Percentiles rank a stretch among this genome's conserved stretches.
Conservation (phyloP, 1,140 invertebrate species). For the Drosophila elegans region DNA sequence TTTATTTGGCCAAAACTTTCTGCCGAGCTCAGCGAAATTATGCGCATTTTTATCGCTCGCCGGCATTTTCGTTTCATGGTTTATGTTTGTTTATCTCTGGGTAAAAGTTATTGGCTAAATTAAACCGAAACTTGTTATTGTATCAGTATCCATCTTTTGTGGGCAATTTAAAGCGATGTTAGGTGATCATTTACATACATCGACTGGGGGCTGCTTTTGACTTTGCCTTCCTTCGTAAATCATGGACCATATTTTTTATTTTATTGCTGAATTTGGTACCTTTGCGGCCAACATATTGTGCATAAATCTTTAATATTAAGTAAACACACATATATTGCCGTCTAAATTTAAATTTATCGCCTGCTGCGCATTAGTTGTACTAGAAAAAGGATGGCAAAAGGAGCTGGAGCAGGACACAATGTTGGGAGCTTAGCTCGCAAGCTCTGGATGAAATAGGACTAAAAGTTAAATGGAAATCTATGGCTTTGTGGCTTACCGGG, state of each 20-base stretch:
- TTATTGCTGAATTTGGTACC: constrained; percentile 64
- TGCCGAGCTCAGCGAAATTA: constrained; percentile 65
- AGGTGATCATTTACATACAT: constrained; percentile 21
- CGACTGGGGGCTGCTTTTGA: constrained; percentile 8
- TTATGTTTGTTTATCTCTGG: constrained; percentile 68
- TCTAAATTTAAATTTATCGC: constrained; percentile 81
- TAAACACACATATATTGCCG: constrained; percentile 62
- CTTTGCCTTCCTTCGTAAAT: constrained; percentile 31
- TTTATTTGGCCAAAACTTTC: constrained; percentile 70
- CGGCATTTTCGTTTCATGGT: constrained; percentile 47
- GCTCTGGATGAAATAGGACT: constrained; percentile 60
- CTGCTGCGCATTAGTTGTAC: constrained; percentile 67
- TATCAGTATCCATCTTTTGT: constrained; percentile 32
- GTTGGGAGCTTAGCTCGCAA: constrained; percentile 43
- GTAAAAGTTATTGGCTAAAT: constrained; percentile 62
- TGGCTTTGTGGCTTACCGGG: constrained; percentile 69
- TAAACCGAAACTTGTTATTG: constrained; percentile 50
- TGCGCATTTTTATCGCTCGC: constrained; percentile 73
- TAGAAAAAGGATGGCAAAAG: constrained; percentile 23
- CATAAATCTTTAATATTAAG: constrained; percentile 82
- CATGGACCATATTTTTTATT: constrained; percentile 70
- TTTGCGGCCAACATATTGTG: constrained; percentile 69
- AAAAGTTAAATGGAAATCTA: constrained; percentile 80
- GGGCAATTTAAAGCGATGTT: constrained; percentile 56
- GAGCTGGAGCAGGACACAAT: constrained; percentile 30